Conservation (phyloP, 1,140 invertebrate species). For the Lucilia sericata region DNA sequence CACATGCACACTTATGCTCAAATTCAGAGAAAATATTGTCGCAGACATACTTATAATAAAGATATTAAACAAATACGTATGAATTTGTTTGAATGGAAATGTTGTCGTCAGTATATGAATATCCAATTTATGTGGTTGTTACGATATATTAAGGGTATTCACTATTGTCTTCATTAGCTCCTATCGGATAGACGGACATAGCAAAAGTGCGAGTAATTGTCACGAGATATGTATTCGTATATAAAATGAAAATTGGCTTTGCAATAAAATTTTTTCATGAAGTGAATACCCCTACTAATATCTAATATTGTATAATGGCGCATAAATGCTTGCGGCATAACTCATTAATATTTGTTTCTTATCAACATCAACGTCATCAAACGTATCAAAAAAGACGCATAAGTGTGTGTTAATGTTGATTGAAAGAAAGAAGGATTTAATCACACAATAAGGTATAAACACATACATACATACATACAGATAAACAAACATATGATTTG, state of each 20-base stretch:
- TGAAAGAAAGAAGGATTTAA: background rate
- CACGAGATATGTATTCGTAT: too few species aligned
- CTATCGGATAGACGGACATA: too few species aligned
- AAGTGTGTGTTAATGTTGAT: background rate
- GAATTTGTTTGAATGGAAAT: background rate
- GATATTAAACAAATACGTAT: background rate
- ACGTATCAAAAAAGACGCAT: background rate
- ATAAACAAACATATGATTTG: background rate
- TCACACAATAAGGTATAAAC: background rate
- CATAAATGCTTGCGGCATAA: constrained; percentile 17
- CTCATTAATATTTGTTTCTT: constrained; percentile 16
- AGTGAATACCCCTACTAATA: background rate
- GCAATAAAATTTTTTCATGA: background rate
- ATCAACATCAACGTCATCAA: constrained; percentile 9
- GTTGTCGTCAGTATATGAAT: too few species aligned
- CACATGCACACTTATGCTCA: background rate
- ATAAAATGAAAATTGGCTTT: too few species aligned
- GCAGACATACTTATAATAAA: background rate
- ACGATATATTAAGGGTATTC: too few species aligned
- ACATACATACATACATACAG: background rate
- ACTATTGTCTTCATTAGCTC: too few species aligned
- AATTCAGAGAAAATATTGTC: too few species aligned
- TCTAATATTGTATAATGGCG: background rate
- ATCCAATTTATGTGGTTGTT: too few species aligned
- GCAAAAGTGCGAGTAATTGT: too few species aligned